These are phyloP conservation scores for Brachionus manjavacas DNA, from an alignment of 1,140 invertebrate genomes.

Conservation along the genomic window DNA sequence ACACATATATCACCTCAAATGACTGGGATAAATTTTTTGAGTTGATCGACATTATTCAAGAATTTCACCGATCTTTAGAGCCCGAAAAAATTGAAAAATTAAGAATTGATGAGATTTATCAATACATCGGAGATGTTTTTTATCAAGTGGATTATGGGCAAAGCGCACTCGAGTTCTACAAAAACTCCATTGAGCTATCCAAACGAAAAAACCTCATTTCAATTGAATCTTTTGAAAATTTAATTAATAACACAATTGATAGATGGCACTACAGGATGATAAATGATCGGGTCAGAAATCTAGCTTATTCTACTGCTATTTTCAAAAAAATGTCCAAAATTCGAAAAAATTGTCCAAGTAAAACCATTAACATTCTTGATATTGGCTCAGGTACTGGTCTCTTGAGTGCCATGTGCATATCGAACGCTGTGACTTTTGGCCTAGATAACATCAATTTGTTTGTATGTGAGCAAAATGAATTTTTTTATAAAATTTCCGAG, in stretches of 20 bases:
- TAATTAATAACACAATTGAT: slow-evolving; percentile 12
- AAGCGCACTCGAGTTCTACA: neutral
- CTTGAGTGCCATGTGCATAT: neutral
- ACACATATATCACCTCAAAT: neutral
- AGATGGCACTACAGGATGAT: slow-evolving; percentile 39
- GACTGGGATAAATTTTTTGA: slow-evolving; percentile 16
- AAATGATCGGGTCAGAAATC: slow-evolving; percentile 9
- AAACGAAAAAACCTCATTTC: neutral
- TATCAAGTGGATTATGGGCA: neutral
- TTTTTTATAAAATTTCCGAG: slow-evolving; percentile 4
- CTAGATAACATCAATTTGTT: neutral
- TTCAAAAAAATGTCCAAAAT: slow-evolving; percentile 7
- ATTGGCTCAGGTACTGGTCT: slow-evolving; percentile 34
- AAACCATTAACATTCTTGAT: neutral
- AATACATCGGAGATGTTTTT: slow-evolving; percentile 7
- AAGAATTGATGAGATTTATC: slow-evolving; percentile 5
- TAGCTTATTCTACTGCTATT: slow-evolving; percentile 20
- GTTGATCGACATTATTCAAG: neutral
- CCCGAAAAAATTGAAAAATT: neutral
- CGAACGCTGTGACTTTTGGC: neutral
- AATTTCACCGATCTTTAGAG: neutral
- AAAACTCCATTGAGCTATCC: neutral
- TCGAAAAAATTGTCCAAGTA: neutral
- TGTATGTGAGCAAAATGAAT: slow-evolving; percentile 34
- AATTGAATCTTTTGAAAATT: slow-evolving; percentile 33